These are phyloP conservation scores for Noctua fimbriata DNA, from an alignment of 2,888 invertebrate genomes.

Conservation along the genomic window DNA sequence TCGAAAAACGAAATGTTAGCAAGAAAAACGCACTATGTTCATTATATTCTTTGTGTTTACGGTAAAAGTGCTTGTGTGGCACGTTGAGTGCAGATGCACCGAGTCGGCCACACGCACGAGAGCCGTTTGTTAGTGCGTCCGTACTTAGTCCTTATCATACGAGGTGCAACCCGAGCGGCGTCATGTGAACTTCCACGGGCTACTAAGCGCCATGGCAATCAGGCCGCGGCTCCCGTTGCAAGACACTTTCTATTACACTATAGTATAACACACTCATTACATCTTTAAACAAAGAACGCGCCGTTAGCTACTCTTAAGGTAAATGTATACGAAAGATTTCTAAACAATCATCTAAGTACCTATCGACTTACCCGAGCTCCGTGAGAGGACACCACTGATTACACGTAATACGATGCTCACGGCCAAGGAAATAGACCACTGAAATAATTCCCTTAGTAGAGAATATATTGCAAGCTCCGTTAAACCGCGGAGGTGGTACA, in stretches of 20 bases:
- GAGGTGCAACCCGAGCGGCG: slow-evolving; percentile 58
- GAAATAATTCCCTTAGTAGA: slow-evolving; percentile 61
- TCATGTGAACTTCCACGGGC: slow-evolving; percentile 35
- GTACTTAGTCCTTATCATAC: slow-evolving; percentile 61
- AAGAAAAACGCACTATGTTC: slow-evolving; percentile 16
- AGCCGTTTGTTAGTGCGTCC: slow-evolving; percentile 43
- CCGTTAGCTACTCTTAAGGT: slow-evolving; percentile 28
- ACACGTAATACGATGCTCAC: slow-evolving; percentile 68
- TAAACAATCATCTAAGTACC: slow-evolving; percentile 56
- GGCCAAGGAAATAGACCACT: slow-evolving; percentile 64
- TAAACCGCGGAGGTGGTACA: slow-evolving; percentile 59
- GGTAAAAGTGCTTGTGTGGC: slow-evolving; percentile 34
- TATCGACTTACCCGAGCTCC: slow-evolving; percentile 71
- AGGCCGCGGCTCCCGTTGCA: slow-evolving; percentile 68
- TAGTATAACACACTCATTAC: slow-evolving; percentile 35
- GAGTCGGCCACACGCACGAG: slow-evolving; percentile 19
- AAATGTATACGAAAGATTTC: slow-evolving; percentile 46
- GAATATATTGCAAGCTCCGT: slow-evolving; percentile 64
- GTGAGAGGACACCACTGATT: slow-evolving; percentile 66
- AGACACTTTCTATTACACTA: slow-evolving; percentile 66
- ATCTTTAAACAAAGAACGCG: slow-evolving; percentile 35
- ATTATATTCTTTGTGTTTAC: slow-evolving; percentile 37
- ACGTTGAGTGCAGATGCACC: slow-evolving; percentile 39
- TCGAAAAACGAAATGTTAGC: slow-evolving; percentile 2
- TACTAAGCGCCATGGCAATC: slow-evolving; percentile 80